Conservation (phyloP, 2,888 invertebrate species). For the Teinopalpus imperialis region DNA sequence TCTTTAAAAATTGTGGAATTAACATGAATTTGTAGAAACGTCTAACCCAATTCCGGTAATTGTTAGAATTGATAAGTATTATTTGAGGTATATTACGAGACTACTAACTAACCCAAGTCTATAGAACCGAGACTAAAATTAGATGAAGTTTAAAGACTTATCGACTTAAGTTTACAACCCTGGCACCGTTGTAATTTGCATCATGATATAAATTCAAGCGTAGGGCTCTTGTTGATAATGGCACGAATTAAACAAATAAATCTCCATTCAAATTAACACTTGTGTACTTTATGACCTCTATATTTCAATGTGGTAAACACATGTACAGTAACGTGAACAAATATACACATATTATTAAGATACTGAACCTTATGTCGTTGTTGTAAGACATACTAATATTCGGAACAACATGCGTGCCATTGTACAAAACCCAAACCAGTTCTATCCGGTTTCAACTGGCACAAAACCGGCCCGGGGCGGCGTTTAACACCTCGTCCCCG, state of each 20-base stretch:
- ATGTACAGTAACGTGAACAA: background rate
- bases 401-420: constrained; percentile 28
- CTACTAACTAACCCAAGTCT: no score
- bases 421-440: constrained; percentile 43
- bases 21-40: no score
- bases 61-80: no score
- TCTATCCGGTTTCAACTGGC: constrained; percentile 45
- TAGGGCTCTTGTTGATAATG: constrained; percentile 11
- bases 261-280: constrained; percentile 22
- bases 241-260: constrained; percentile 18
- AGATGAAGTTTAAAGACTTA: no score
- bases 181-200: background rate
- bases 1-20: no score
- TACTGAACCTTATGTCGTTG: background rate
- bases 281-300: constrained; percentile 10
- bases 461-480: constrained; percentile 45
- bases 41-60: no score
- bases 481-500: constrained; percentile 63
- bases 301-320: constrained; percentile 8
- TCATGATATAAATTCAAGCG: constrained; percentile 9
- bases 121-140: no score
- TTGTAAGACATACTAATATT: background rate
- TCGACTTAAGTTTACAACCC: no score
- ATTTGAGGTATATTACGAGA: no score
- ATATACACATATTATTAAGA: background rate